Percentiles rank a stretch among this genome's conserved stretches.
Evolutionary conservation across 2,113 vertebrate genomes (phyloP).

Genomic region (Papio anubis): DNA sequence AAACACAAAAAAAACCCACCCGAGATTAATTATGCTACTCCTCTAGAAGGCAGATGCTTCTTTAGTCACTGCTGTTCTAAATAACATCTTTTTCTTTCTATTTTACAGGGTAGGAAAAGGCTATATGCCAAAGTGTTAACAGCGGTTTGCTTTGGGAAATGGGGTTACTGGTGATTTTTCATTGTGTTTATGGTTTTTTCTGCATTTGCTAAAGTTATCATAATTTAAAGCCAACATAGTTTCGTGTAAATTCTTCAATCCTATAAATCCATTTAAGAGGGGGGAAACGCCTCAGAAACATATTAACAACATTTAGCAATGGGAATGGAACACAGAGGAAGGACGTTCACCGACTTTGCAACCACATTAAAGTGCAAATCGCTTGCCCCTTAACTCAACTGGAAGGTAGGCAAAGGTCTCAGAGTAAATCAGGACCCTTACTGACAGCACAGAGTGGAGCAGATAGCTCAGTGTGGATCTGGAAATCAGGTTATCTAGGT

Average conservation of each 20-base stretch:
- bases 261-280: background rate
- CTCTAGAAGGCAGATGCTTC: background rate
- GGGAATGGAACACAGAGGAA: background rate
- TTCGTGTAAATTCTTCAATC: background rate
- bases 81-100: background rate
- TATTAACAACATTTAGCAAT: background rate
- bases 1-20: background rate
- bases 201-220: conserved; percentile 36
- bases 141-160: conserved; percentile 21
- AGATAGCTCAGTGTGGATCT: background rate
- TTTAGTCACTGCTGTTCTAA: background rate
- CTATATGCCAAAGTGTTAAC: background rate
- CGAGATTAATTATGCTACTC: background rate
- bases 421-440: rapidly evolving
- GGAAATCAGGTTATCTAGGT: conserved; percentile 31
- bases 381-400: background rate
- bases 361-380: conserved; percentile 7
- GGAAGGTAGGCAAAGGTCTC: background rate
- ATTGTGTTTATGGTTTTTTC: background rate
- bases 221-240: conserved; percentile 45
- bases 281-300: conserved; percentile 3
- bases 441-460: background rate
- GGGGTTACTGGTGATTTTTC: background rate
- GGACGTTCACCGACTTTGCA: background rate
- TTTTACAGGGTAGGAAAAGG: background rate